Conservation (phyloP, 2,797 vertebrate genomes). For the Hyperoplus immaculatus region DNA sequence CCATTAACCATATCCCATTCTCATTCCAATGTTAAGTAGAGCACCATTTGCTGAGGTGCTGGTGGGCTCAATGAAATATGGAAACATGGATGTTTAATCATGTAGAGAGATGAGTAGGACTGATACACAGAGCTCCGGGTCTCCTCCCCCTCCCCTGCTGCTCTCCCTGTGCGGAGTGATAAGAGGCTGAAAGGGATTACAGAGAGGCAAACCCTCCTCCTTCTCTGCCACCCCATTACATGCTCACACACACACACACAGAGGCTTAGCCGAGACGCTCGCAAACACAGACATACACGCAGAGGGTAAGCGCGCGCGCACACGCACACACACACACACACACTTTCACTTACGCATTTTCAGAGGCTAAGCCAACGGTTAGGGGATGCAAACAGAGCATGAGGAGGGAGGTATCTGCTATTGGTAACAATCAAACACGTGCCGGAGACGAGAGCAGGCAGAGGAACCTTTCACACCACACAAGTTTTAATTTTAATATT, state of each 20-base stretch:
- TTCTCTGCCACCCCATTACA: neutral
- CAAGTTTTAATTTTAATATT: slow-evolving; percentile 10
- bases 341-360: slow-evolving; percentile 31
- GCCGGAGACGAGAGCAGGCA: neutral
- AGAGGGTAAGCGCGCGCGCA: neutral
- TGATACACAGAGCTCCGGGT: slow-evolving; percentile 57
- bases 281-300: neutral
- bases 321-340: slow-evolving; percentile 1
- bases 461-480: slow-evolving; percentile 17
- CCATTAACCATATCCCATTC: slow-evolving; percentile 71
- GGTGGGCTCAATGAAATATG: slow-evolving; percentile 74
- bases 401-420: neutral
- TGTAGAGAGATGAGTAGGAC: slow-evolving; percentile 65
- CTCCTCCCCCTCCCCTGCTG: slow-evolving; percentile 49
- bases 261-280: no score
- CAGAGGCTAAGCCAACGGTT: slow-evolving; percentile 24
- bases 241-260: slow-evolving; percentile 5
- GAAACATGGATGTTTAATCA: slow-evolving; percentile 80
- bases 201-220: slow-evolving; percentile 28
- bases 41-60: slow-evolving; percentile 50
- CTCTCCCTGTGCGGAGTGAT: slow-evolving; percentile 66
- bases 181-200: slow-evolving; percentile 68
- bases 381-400: neutral
- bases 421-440: neutral
- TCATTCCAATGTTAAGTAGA: slow-evolving; percentile 75